phyloP scores from a whole-genome alignment of 2,888 invertebrate species.

The Drosophila greeni region DNA sequence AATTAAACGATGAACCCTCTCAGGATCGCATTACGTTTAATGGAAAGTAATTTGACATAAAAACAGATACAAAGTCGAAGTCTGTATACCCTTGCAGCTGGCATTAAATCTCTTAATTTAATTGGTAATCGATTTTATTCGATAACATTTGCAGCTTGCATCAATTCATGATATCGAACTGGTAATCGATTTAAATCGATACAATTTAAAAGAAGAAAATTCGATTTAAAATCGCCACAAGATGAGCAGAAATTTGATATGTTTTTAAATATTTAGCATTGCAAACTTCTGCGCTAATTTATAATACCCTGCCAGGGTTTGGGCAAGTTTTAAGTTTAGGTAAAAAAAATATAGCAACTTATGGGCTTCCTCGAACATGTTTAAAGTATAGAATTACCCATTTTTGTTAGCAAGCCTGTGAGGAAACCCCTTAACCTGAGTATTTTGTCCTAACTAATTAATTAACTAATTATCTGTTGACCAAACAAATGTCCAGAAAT shows the following conservation, averaged over 20 bases:
- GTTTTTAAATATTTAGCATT: not conserved
- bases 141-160: too few species aligned
- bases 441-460: not conserved
- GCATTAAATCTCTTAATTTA: too few species aligned
- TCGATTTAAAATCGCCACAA: too few species aligned
- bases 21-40: conserved; percentile 6
- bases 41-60: not conserved
- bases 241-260: too few species aligned
- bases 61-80: not conserved
- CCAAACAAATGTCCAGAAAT: not conserved
- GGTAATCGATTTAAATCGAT: too few species aligned
- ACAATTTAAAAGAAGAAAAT: too few species aligned
- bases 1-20: conserved; percentile 6
- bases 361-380: not conserved
- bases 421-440: not conserved
- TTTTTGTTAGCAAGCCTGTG: not conserved
- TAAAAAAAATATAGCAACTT: not conserved
- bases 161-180: too few species aligned
- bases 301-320: not conserved
- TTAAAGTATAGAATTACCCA: conserved; percentile 19
- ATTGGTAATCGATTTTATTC: too few species aligned
- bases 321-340: not conserved
- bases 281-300: not conserved
- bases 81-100: not conserved
- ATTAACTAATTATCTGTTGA: not conserved